These are phyloP conservation scores for Bujurquina vittata DNA, from an alignment of 2,113 vertebrate species.

Conservation along the genomic window DNA sequence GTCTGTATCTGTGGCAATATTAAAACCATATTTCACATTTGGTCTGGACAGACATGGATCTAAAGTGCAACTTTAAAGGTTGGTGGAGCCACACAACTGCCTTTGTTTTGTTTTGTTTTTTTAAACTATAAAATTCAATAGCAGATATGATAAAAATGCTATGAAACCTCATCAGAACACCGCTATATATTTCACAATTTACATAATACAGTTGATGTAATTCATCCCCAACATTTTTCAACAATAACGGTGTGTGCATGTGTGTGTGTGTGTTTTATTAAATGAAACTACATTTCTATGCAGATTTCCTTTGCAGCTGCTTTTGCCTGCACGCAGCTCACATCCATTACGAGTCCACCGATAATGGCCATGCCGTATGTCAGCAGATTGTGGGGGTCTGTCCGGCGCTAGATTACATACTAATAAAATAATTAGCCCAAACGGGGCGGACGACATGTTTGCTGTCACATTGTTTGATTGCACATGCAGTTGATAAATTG, in stretches of 20 bases:
- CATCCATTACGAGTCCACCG: background rate
- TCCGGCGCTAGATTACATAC: constrained; percentile 7
- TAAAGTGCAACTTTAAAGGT: background rate
- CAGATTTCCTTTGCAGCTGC: background rate
- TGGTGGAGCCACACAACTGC: background rate
- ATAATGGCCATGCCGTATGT: constrained; percentile 1
- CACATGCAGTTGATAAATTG: constrained; percentile 39
- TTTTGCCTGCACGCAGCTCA: background rate
- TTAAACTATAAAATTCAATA: background rate
- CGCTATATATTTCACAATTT: background rate
- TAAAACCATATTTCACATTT: background rate
- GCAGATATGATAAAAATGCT: background rate
- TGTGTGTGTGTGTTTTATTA: background rate
- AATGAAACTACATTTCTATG: background rate
- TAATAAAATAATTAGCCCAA: constrained; percentile 48
- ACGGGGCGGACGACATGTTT: constrained; percentile 13
- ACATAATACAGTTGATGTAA: background rate
- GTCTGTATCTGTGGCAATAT: too few relatives aligned
- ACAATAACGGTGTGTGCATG: background rate
- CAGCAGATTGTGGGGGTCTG: background rate
- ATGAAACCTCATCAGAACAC: background rate
- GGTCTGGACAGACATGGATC: background rate
- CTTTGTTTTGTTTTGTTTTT: background rate
- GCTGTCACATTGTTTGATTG: constrained; percentile 31
- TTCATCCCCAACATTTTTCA: background rate